Conservation (phyloP, 1,140 invertebrate genomes). For the Meloidogyne chitwoodi region DNA sequence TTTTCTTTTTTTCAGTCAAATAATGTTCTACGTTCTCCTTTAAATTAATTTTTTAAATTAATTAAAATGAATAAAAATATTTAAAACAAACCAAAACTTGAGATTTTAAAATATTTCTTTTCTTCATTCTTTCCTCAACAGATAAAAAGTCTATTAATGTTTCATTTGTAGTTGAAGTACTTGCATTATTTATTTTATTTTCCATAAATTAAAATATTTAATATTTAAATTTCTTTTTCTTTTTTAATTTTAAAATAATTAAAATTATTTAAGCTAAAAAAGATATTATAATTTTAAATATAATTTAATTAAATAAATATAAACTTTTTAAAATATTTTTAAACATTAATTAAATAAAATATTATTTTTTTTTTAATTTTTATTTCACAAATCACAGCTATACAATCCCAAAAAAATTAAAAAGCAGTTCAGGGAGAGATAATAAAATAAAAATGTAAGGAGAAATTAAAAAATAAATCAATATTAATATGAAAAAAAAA, state of each 20-base stretch:
- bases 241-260: no score
- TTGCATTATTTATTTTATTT: not conserved
- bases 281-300: no score
- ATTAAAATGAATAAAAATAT: not conserved
- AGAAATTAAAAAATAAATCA: no score
- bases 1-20: constrained; percentile 76
- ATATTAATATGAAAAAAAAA: no score
- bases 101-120: constrained; percentile 32
- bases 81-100: constrained; percentile 35
- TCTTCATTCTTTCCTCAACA: constrained; percentile 36
- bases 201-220: not conserved
- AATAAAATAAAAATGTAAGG: no score
- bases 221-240: no score
- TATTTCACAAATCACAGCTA: not conserved
- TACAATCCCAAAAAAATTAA: not conserved
- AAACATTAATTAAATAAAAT: not conserved
- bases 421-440: not conserved
- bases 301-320: no score
- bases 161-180: not conserved
- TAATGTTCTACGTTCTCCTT: constrained; percentile 92
- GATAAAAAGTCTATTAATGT: constrained; percentile 4
- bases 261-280: no score
- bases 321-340: not conserved
- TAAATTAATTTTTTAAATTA: constrained; percentile 49
- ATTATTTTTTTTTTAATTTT: not conserved